Evolutionary conservation across 2,797 vertebrate genomes (phyloP).

Genomic region (Esox masquinongy): DNA sequence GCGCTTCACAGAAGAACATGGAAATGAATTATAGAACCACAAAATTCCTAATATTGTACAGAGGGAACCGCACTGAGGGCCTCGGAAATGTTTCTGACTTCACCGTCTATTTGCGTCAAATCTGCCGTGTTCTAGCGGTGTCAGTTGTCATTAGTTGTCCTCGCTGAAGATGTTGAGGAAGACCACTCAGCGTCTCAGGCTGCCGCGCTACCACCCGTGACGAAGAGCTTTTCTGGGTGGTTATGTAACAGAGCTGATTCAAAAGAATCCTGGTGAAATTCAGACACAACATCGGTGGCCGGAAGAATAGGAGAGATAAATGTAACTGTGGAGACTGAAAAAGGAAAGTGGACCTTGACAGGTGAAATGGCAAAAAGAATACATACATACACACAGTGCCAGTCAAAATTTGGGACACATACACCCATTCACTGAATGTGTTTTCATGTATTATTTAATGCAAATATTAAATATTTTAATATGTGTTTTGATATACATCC

Average conservation of each 20-base stretch:
- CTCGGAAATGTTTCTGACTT: constrained; percentile 71
- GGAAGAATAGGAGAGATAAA: neutral
- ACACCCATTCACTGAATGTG: too few species aligned
- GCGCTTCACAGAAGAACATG: constrained; percentile 4
- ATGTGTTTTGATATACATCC: too few species aligned
- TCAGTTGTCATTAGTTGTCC: constrained; percentile 73
- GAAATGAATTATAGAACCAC: constrained; percentile 45
- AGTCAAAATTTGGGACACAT: too few species aligned
- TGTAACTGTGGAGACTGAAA: too few species aligned
- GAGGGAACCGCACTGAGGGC: constrained; percentile 56
- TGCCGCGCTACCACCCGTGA: constrained; percentile 12
- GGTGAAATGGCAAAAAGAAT: too few species aligned
- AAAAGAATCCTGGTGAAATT: constrained; percentile 49
- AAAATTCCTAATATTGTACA: constrained; percentile 36
- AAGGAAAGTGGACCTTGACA: too few species aligned
- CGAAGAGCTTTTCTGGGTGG: constrained; percentile 4
- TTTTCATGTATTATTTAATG: too few species aligned
- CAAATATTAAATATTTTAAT: too few species aligned
- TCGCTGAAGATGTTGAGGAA: constrained; percentile 59
- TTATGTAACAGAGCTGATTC: constrained; percentile 35
- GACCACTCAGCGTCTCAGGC: constrained; percentile 36
- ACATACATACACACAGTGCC: too few species aligned
- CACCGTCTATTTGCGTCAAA: constrained; percentile 69
- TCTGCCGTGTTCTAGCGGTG: constrained; percentile 58
- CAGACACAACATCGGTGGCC: constrained; percentile 14